Evolutionary conservation across 2,888 invertebrate genomes (phyloP).

Genomic region (Blastobasis adustella): DNA sequence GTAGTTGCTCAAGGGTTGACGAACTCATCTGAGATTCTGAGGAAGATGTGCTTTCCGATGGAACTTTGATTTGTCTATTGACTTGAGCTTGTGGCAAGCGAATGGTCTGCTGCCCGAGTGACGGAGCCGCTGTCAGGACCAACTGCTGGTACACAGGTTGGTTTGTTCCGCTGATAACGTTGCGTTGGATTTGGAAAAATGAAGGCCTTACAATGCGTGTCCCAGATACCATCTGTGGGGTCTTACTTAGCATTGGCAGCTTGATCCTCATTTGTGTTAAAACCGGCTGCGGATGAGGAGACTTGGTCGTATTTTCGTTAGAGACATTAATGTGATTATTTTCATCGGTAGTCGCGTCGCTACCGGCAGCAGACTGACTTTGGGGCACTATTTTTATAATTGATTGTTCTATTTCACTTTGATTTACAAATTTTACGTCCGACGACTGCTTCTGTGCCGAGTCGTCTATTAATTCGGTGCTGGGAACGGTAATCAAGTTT

Average conservation of each 20-base stretch:
- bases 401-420: conserved; percentile 52
- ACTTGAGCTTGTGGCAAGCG: conserved; percentile 51
- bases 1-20: conserved; percentile 83
- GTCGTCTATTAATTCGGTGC: conserved; percentile 60
- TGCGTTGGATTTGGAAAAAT: conserved; percentile 77
- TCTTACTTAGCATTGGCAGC: conserved; percentile 67
- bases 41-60: conserved; percentile 47
- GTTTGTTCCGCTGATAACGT: conserved; percentile 73
- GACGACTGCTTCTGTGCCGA: conserved; percentile 50
- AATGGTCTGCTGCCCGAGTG: conserved; percentile 58
- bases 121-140: conserved; percentile 64
- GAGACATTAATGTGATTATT: conserved; percentile 29
- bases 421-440: conserved; percentile 34
- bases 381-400: conserved; percentile 67
- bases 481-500: conserved; percentile 72
- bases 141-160: conserved; percentile 70
- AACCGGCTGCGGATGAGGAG: conserved; percentile 52
- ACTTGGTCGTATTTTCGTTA: conserved; percentile 38
- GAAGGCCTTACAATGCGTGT: conserved; percentile 72
- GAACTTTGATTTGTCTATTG: conserved; percentile 37
- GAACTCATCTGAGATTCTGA: conserved; percentile 80
- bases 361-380: conserved; percentile 34
- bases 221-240: conserved; percentile 72
- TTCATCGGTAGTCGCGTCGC: conserved; percentile 41
- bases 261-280: conserved; percentile 71